Evolutionary conservation across 2,113 vertebrate genomes (phyloP), one percentile per base, ranked within the genome.

Genomic region (Aix galericulata): DNA sequence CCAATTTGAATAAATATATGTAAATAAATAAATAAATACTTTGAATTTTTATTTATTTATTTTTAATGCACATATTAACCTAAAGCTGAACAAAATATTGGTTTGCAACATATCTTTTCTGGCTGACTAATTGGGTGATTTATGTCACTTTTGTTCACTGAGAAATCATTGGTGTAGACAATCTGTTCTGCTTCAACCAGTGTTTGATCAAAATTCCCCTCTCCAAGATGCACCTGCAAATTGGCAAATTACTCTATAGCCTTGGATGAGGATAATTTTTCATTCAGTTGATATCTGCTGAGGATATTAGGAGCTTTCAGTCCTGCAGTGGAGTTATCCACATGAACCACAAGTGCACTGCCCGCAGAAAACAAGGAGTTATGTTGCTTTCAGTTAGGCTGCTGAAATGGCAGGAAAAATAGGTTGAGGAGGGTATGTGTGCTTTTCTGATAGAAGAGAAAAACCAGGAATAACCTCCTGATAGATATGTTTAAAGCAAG

Each of bases 1-100:
- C 75, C 72, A 95, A 97, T 96, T 96, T 97, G 91, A 97, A 96
- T 94, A 96, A 96, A 92, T 92, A 55, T 8, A 89, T 92, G 82
- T 92, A 94, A 96, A 90, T 95, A 94, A 91, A 82, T 86, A 94
- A 92, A 91, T 22, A 96, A 94, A 89, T 92, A 64, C 3, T 56
- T 67, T 34, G 64, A 38, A 31, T 86, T 9, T 69, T 58, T 6
- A 46, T 18, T 40, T 60, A 79, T 72, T 80, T 83, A 26, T 76
- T 93, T 88, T 73, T 81, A 94, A 82, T 36, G 17, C n/a, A 66
- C 46, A 50, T 13, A 48, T 90, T 91, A 93, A 90, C 58, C 16
- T 90, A 86, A 89, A 77, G 44, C 72, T 76, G 72, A 94, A 74
- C 32, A 79, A 79, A 91, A 75, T 32, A 64, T 10, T 72, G 15